Conservation (phyloP, 2,113 vertebrate genomes). For the Apodemus speciosus region DNA sequence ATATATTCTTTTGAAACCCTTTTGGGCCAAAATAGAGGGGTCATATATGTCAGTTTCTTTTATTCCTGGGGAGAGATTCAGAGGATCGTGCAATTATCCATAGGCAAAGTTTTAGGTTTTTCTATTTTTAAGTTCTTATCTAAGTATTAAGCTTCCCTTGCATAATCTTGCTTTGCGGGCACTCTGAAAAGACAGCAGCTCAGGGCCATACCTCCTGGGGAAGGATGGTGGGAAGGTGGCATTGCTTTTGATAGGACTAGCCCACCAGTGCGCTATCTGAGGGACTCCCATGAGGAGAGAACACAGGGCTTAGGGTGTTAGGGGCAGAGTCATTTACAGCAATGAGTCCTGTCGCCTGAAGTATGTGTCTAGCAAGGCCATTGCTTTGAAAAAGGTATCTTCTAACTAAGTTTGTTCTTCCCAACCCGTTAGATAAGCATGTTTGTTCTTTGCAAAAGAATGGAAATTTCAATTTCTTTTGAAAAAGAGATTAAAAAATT, state of each 20-base stretch:
- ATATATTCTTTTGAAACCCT: not conserved
- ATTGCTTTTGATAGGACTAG: not conserved
- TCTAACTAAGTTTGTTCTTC: slow-evolving; percentile 24
- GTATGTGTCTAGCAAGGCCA: not conserved
- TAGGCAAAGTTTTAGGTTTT: slow-evolving; percentile 21
- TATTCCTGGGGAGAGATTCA: not conserved
- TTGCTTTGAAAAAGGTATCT: not conserved
- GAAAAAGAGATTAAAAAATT: slow-evolving; percentile 21
- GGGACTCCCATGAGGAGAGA: not conserved
- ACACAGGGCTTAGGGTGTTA: not conserved
- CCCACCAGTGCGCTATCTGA: not conserved
- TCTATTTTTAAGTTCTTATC: not conserved
- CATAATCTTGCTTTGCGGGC: slow-evolving; percentile 19
- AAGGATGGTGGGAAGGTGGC: not conserved
- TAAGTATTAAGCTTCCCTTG: not conserved
- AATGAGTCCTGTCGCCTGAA: not conserved
- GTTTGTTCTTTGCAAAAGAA: slow-evolving; percentile 50
- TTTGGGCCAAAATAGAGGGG: not conserved
- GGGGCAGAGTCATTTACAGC: not conserved
- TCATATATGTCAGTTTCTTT: not conserved
- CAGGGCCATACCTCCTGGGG: no score
- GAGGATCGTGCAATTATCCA: not conserved
- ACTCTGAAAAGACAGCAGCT: not conserved
- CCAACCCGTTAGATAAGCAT: slow-evolving; percentile 6
- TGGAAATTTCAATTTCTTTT: not conserved